These are phyloP conservation scores for Peromyscus leucopus DNA, from an alignment of 2,113 vertebrate species.

Conservation along the genomic window DNA sequence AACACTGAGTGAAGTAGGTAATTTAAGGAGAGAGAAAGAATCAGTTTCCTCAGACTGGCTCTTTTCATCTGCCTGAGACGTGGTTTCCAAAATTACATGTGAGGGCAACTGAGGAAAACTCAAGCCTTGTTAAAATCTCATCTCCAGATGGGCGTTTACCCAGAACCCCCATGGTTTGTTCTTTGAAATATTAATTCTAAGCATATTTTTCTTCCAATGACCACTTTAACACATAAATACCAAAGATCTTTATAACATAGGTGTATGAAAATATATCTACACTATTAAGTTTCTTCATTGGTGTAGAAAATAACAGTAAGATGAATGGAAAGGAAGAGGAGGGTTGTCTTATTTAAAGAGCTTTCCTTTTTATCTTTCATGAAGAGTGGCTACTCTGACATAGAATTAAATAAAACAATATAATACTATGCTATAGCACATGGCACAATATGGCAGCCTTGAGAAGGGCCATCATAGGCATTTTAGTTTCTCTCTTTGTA, in stretches of 20 bases:
- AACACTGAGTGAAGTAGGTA: not conserved
- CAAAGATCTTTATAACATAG: not conserved
- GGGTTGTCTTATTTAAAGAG: not conserved
- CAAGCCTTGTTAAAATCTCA: not conserved
- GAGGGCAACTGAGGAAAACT: not conserved
- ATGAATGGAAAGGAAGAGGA: not conserved
- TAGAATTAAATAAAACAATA: not conserved
- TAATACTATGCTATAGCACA: not conserved
- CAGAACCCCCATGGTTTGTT: not conserved
- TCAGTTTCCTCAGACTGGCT: not conserved
- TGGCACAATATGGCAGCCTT: not conserved
- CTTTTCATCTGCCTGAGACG: constrained; percentile 40
- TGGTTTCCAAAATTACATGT: constrained; percentile 44
- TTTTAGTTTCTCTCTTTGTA: not conserved
- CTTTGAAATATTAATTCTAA: constrained; percentile 43
- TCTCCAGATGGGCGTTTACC: not conserved
- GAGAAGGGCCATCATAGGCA: not conserved
- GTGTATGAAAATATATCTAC: not conserved
- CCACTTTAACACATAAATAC: not conserved
- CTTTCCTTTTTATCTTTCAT: constrained; percentile 32
- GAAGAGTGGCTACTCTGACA: not conserved
- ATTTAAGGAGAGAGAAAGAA: not conserved
- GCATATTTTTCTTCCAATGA: constrained; percentile 16
- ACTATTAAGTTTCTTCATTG: not conserved
- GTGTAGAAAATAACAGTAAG: not conserved